Percentiles rank a stretch among this genome's conserved stretches.
Conservation (phyloP, 2,888 invertebrate genomes). For the Dryococelus australis region DNA sequence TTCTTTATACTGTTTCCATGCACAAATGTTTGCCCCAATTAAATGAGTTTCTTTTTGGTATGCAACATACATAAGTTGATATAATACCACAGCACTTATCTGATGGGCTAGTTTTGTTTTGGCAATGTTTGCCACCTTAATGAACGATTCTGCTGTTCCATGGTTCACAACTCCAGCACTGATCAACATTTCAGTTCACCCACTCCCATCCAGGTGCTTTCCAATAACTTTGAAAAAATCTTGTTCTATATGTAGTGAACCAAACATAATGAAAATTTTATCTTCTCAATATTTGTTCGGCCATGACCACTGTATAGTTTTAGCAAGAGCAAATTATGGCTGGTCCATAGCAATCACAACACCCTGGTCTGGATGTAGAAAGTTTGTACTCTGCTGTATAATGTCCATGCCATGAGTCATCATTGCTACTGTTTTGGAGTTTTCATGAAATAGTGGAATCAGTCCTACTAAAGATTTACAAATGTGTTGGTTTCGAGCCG, state of each 20-base stretch:
- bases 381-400: not conserved
- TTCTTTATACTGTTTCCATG: not conserved
- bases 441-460: not conserved
- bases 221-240: no score
- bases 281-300: not conserved
- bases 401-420: not conserved
- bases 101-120: not conserved
- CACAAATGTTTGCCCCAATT: no score
- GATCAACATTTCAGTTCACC: no score
- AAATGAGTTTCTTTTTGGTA: no score
- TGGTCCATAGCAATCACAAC: not conserved
- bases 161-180: no score
- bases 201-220: no score
- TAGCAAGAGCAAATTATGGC: conserved; percentile 13
- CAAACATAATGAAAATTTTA: not conserved
- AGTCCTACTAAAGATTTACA: not conserved
- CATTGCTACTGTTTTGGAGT: not conserved
- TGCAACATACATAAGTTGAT: no score
- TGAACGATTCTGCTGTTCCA: no score
- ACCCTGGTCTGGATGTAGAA: not conserved
- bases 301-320: not conserved
- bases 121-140: not conserved
- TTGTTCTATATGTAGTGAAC: not conserved
- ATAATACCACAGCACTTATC: not conserved
- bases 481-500: not conserved